Evolutionary conservation across 2,888 invertebrate species (phyloP).

Genomic region (Pseudolycoriella hygida): DNA sequence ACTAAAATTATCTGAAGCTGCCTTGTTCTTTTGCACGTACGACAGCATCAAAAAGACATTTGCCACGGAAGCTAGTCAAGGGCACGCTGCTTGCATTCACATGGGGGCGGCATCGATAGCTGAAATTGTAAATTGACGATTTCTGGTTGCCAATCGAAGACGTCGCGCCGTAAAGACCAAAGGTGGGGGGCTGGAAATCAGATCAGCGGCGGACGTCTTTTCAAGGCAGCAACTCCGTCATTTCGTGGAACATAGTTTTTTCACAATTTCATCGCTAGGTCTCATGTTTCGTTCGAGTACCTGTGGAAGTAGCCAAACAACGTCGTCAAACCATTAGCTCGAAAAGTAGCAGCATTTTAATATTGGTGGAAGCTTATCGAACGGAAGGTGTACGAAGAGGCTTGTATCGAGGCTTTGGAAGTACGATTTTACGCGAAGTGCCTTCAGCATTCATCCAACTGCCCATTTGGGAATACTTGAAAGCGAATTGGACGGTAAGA

Average conservation of each 20-base stretch:
- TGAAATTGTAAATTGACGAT: conserved; percentile 74
- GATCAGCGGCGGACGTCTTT: no score
- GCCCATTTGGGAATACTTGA: conserved; percentile 87
- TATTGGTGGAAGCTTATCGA: conserved; percentile 40
- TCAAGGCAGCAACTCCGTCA: no score
- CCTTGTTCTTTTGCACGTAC: conserved; percentile 77
- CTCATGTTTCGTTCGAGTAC: conserved; percentile 83
- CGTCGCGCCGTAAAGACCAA: no score
- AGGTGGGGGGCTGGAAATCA: no score
- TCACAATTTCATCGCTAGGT: conserved; percentile 36
- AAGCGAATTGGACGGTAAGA: conserved; percentile 35
- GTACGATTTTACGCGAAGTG: conserved; percentile 63
- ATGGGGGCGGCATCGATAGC: conserved; percentile 70
- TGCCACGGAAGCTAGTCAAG: conserved; percentile 33
- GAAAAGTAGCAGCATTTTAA: conserved; percentile 29
- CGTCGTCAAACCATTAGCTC: conserved; percentile 56
- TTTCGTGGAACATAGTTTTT: neutral
- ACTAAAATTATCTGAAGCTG: conserved; percentile 33
- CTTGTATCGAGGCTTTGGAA: conserved; percentile 59
- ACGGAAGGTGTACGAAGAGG: conserved; percentile 41
- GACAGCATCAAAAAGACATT: conserved; percentile 51
- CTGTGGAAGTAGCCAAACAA: conserved; percentile 93
- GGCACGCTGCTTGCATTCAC: conserved; percentile 46
- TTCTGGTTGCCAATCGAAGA: neutral
- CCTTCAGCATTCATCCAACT: conserved; percentile 94